Conservation (phyloP, 2,888 invertebrate genomes). For the Euzophera pinguis region DNA sequence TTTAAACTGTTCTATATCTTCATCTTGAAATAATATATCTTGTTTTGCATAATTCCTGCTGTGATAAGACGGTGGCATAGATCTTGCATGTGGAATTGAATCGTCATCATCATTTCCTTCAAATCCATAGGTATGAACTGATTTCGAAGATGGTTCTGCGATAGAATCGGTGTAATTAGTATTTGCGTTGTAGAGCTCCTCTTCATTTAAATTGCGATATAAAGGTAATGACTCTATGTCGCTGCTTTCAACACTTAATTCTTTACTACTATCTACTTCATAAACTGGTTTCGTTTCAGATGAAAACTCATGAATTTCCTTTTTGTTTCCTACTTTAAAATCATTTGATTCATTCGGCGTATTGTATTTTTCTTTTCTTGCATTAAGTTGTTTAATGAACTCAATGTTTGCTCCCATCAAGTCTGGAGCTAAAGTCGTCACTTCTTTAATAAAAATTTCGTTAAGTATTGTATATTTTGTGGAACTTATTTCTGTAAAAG, state of each 20-base stretch:
- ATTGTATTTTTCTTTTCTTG: conserved; percentile 61
- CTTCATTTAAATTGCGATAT: conserved; percentile 7
- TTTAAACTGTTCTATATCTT: not conserved
- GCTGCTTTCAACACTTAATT: conserved; percentile 6
- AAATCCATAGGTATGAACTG: conserved; percentile 5
- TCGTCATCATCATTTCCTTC: conserved; percentile 25
- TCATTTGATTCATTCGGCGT: conserved; percentile 50
- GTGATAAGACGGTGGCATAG: conserved; percentile 24
- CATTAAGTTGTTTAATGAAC: conserved; percentile 67
- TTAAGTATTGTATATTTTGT: conserved; percentile 27
- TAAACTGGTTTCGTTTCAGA: conserved; percentile 10
- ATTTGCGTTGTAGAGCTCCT: not conserved
- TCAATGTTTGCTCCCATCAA: conserved; percentile 72
- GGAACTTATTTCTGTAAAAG: conserved; percentile 20
- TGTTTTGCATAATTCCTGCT: conserved; percentile 20
- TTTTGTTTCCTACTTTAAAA: conserved; percentile 50
- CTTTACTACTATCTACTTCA: conserved; percentile 1
- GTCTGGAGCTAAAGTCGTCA: conserved; percentile 56
- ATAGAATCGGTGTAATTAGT: conserved; percentile 13
- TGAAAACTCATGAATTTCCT: not conserved
- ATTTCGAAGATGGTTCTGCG: conserved; percentile 17
- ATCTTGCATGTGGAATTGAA: conserved; percentile 25
- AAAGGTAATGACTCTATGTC: not conserved
- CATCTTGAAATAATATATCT: conserved; percentile 6
- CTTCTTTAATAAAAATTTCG: conserved; percentile 34